Evolutionary conservation across 2,797 vertebrate genomes (phyloP), one percentile per base, ranked within the genome.

Genomic region (Tamandua tetradactyla): DNA sequence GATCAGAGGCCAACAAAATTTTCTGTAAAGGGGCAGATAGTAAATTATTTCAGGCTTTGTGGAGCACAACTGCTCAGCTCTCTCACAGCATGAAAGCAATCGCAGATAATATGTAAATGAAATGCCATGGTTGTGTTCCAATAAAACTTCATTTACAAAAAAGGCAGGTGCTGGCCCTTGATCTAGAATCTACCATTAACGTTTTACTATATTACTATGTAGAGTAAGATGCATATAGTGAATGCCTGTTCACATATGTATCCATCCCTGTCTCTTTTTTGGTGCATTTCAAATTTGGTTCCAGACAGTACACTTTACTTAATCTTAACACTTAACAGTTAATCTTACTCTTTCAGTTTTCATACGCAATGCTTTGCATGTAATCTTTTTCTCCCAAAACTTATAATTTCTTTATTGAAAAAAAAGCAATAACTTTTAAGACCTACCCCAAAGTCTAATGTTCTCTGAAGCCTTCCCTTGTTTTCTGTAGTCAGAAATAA

Each of bases 71-170:
- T 47, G 32, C 17, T n/a, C 42, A 13, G 79, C 1, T 35, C 18
- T 57, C 23, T 13, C 75, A 5, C 27, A 49, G n/a, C 25, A 27
- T 22, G 81, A 89, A 92, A 40, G 35, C 12, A 68, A 11, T 42
- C 66, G 18, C 0, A n/a, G 55, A 72, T 22, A 52, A 69, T 13
- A 52, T 40, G 71, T 52, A 90, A 72, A 30, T 74, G 52, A 59
- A 32, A 55, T 57, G 20, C 22, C 49, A 69, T 49, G 25, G n/a
- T 27, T 59, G 2, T 71, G 44, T 66, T 71, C 37, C 55, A 88
- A 71, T 92, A 88, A 92, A 88, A 62, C 62, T 82, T 94, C 71
- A 85, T 82, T 88, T 82, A 44, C 44, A 91, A 86, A 93, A 42
- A 22, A 74, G 30, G 25, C 69, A 40, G 49, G 44, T 62, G n/a